Conservation (phyloP, 2,113 vertebrate genomes). For the Chionomys nivalis region DNA sequence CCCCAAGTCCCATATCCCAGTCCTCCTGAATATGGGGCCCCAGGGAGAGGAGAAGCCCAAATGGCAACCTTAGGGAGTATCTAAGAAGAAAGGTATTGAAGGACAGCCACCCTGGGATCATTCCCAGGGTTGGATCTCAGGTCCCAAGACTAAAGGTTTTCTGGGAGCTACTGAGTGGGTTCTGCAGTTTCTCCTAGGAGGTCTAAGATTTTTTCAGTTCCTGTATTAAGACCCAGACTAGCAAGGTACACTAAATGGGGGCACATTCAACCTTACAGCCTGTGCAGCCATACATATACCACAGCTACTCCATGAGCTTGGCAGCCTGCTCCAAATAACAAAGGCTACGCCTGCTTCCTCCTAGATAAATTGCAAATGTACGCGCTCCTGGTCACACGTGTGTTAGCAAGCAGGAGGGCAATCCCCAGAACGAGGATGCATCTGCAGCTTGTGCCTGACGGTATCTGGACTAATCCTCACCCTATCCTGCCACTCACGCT, state of each 20-base stretch:
- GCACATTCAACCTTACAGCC: neutral
- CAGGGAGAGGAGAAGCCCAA: neutral
- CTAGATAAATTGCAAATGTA: neutral
- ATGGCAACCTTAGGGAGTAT: neutral
- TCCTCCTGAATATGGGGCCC: neutral
- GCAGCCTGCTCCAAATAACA: constrained; percentile 23
- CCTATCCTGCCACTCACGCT: neutral
- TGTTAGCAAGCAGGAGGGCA: neutral
- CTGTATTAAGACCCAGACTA: neutral
- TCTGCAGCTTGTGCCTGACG: neutral
- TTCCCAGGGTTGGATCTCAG: neutral
- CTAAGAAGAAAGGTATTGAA: neutral
- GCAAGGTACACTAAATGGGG: neutral
- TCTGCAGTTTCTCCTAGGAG: neutral
- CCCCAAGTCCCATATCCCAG: neutral
- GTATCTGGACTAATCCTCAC: neutral
- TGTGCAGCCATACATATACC: neutral
- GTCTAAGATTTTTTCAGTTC: neutral
- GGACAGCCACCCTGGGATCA: too few relatives aligned
- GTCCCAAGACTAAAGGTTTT: neutral
- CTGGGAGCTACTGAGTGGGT: neutral
- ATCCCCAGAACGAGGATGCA: neutral
- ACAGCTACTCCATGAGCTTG: neutral
- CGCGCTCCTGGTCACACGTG: neutral
- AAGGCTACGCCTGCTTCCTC: neutral